Evolutionary conservation across 2,797 vertebrate species (phyloP), one percentile per base, ranked within the genome.

Genomic region (Gambelia wislizenii): DNA sequence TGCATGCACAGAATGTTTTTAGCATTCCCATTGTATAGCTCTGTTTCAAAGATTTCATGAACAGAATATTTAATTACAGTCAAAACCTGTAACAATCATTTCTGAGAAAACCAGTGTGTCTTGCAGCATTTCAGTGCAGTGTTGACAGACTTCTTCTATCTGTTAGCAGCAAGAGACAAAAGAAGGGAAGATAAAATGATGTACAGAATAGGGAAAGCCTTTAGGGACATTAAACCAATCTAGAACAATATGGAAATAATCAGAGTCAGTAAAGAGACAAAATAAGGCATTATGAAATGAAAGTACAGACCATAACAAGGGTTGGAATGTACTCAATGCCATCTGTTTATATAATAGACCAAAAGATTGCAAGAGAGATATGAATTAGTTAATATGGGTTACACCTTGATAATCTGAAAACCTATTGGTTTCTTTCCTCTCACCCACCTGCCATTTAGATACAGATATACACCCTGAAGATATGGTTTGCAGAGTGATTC

Each of bases 221-320:
- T 95, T 85, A 84, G 95, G 94, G 92, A 95, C 83, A 94, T 94
- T 94, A 95, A 95, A 79, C 56, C 83, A 95, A 95, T 93, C 94
- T 93, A 93, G 90, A 96, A 89, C 81, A 96, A 95, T 93, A 94
- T 95, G 94, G 93, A 96, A 96, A 78, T 94, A 96, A 96, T 96
- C 94, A 96, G 95, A 96, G 75, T 94, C 92, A 90, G 86, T 94
- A 89, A 76, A 92, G 86, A 92, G 92, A 95, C 90, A 80, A 96
- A 96, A 94, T 92, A 95, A 95, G 85, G 90, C 77, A 91, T 95
- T 80, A 47, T 90, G 91, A 95, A 95, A 95, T 84, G 89, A 95
- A 96, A 93, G 77, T 91, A 87, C 39, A 89, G 84, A 89, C 82
- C 92, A 92, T 89, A 90, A 47, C 42, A 76, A 78, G 74, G 2